Evolutionary conservation across 2,888 invertebrate species (phyloP).

Genomic region (Reticulitermes lucifugus): DNA sequence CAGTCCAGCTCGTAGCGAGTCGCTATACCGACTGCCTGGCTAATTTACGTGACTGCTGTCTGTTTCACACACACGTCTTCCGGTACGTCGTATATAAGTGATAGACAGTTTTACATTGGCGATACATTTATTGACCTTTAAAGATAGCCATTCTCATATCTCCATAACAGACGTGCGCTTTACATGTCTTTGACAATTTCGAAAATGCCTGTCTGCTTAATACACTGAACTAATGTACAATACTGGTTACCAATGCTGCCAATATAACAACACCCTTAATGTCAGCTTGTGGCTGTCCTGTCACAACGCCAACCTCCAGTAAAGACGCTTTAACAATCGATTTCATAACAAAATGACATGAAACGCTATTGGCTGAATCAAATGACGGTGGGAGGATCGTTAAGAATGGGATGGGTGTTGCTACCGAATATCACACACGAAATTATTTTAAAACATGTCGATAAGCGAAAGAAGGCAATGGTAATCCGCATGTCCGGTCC

Average conservation of each 20-base stretch:
- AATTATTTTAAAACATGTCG: not conserved
- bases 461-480: not conserved
- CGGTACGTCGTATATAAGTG: no score
- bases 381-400: not conserved
- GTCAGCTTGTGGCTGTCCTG: slow-evolving; percentile 6
- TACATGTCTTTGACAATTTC: no score
- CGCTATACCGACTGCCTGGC: no score
- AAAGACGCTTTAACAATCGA: slow-evolving; percentile 9
- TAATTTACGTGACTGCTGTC: no score
- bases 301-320: not conserved
- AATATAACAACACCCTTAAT: slow-evolving; percentile 9
- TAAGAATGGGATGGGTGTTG: not conserved
- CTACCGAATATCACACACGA: not conserved
- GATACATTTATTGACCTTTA: no score
- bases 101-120: no score
- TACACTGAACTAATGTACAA: not conserved
- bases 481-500: not conserved
- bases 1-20: no score
- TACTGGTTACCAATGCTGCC: not conserved
- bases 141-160: no score
- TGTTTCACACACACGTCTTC: no score
- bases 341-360: slow-evolving; percentile 5
- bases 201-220: not conserved
- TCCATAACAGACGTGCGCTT: no score
- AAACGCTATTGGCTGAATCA: not conserved